Conservation (phyloP, 2,797 vertebrate genomes). For the Astyanax mexicanus region DNA sequence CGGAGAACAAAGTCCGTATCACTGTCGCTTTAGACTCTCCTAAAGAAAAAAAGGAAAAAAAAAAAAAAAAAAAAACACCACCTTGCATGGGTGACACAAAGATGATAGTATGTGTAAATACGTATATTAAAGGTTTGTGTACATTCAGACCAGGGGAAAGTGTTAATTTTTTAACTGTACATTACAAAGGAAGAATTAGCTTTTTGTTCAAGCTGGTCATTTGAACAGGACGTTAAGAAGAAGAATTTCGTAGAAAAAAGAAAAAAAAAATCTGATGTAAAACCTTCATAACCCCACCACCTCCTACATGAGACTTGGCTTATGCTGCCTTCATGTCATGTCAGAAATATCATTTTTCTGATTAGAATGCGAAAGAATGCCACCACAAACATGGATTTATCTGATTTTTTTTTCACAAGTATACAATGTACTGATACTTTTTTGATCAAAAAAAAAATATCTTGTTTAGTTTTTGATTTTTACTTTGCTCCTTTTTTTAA, state of each 20-base stretch:
- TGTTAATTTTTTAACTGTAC: slow-evolving; percentile 88
- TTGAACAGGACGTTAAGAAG: slow-evolving; percentile 20
- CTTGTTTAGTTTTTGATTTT: too few species aligned
- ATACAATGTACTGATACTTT: too few species aligned
- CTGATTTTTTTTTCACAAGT: too few species aligned
- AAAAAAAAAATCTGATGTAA: slow-evolving; percentile 4
- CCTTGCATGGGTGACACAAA: slow-evolving; percentile 57
- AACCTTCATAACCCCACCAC: not conserved
- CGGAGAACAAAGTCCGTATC: slow-evolving; percentile 61
- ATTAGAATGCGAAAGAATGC: too few species aligned
- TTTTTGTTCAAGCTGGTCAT: slow-evolving; percentile 80
- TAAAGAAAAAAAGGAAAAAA: slow-evolving; percentile 63
- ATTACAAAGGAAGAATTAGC: slow-evolving; percentile 87
- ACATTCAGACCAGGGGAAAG: slow-evolving; percentile 90
- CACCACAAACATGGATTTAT: too few species aligned
- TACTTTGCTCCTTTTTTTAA: too few species aligned
- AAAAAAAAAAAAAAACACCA: slow-evolving; percentile 46
- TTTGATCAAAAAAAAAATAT: too few species aligned
- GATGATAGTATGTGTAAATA: slow-evolving; percentile 88
- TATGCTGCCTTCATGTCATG: too few species aligned
- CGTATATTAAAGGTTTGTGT: slow-evolving; percentile 87
- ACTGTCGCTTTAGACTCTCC: slow-evolving; percentile 78
- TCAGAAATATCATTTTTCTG: too few species aligned
- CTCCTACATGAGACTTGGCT: slow-evolving; percentile 18
- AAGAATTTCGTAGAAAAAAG: slow-evolving; percentile 20